These are phyloP conservation scores for Halocaridina rubra DNA, from an alignment of 2,888 invertebrate genomes.

Conservation along the genomic window DNA sequence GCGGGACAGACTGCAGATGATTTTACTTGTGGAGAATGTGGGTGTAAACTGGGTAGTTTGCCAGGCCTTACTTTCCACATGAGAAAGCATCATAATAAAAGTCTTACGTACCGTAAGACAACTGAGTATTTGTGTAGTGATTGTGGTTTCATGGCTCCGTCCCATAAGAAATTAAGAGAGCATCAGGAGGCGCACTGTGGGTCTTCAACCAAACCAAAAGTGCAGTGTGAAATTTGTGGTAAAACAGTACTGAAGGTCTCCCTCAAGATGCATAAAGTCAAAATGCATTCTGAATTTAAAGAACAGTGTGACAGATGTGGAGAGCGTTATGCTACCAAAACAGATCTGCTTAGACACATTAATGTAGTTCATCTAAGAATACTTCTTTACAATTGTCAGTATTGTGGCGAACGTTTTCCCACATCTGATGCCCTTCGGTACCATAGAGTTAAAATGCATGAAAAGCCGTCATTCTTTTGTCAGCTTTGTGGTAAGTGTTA, in stretches of 20 bases:
- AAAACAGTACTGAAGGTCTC: conserved; percentile 63
- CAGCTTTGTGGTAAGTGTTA: conserved; percentile 63
- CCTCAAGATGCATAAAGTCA: conserved; percentile 62
- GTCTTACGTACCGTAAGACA: conserved; percentile 55
- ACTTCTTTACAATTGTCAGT: conserved; percentile 60
- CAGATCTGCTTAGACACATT: conserved; percentile 60
- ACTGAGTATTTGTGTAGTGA: conserved; percentile 62
- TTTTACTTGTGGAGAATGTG: conserved; percentile 63
- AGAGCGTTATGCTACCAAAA: conserved; percentile 62
- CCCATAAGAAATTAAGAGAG: conserved; percentile 61
- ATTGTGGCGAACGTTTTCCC: conserved; percentile 60
- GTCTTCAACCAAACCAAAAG: conserved; percentile 59
- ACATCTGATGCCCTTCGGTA: conserved; percentile 62
- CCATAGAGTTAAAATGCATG: conserved; percentile 62
- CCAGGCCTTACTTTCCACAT: conserved; percentile 63
- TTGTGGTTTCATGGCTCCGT: conserved; percentile 63
- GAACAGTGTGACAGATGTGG: conserved; percentile 63
- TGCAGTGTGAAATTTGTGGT: conserved; percentile 63
- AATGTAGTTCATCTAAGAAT: conserved; percentile 62
- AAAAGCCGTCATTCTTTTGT: conserved; percentile 63
- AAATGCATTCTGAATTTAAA: conserved; percentile 63
- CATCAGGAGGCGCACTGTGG: conserved; percentile 64
- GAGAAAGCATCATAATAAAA: conserved; percentile 63
- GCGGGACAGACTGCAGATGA: conserved; percentile 62
- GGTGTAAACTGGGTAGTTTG: conserved; percentile 60